These are phyloP conservation scores for Smithornis capensis DNA, from an alignment of 2,113 vertebrate species.

Conservation along the genomic window DNA sequence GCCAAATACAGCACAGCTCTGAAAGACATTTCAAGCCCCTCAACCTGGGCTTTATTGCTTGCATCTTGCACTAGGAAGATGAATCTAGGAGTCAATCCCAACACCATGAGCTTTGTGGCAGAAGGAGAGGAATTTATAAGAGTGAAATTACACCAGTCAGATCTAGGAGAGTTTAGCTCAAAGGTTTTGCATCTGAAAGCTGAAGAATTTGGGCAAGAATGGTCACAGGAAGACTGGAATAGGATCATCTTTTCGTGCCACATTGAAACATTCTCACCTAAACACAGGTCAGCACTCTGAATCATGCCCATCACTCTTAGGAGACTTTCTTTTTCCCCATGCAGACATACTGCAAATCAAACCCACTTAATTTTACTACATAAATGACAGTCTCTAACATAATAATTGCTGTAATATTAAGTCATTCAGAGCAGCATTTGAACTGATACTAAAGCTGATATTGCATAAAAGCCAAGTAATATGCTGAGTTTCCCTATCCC, in stretches of 20 bases:
- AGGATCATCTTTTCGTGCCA: neutral
- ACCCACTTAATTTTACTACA: neutral
- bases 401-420: neutral
- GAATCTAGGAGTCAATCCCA: neutral
- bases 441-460: neutral
- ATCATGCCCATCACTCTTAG: neutral
- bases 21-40: neutral
- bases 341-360: neutral
- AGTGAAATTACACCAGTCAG: neutral
- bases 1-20: neutral
- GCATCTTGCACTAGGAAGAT: neutral
- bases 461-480: accelerated
- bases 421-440: neutral
- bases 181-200: neutral
- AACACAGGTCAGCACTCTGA: neutral
- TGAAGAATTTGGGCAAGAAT: neutral
- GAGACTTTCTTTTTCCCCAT: neutral
- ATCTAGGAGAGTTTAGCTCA: neutral
- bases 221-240: neutral
- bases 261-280: neutral
- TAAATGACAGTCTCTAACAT: neutral
- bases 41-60: conserved; percentile 6
- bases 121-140: accelerated
- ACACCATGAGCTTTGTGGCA: neutral
- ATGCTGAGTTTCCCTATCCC: neutral